Evolutionary conservation across 2,113 vertebrate species (phyloP).

Genomic region (Muntiacus muntjak): DNA sequence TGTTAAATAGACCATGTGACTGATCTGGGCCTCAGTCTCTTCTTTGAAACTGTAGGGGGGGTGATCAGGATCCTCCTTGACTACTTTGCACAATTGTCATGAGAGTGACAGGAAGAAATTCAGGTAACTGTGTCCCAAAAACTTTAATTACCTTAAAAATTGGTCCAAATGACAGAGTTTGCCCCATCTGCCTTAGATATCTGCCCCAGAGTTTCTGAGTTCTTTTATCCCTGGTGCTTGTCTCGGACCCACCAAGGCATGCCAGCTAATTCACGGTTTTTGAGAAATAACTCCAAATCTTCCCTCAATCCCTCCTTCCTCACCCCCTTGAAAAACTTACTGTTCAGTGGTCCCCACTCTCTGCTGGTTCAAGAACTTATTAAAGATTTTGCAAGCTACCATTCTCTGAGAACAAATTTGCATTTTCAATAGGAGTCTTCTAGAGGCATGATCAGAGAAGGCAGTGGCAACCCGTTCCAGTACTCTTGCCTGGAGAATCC

Average conservation of each 20-base stretch:
- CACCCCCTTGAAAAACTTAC: neutral
- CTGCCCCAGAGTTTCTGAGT: neutral
- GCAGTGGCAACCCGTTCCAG: too few relatives aligned
- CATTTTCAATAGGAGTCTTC: neutral
- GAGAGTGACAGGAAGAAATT: neutral
- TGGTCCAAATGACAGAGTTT: neutral
- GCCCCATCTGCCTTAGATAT: neutral
- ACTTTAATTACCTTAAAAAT: neutral
- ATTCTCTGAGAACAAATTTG: neutral
- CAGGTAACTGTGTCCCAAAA: neutral
- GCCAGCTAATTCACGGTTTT: neutral
- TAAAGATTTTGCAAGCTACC: neutral
- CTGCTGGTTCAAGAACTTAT: neutral
- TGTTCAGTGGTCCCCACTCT: neutral
- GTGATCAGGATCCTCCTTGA: neutral
- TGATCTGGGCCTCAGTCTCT: neutral
- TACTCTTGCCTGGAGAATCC: too few relatives aligned
- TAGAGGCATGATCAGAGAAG: neutral
- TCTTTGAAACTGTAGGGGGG: neutral
- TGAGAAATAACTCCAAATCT: neutral
- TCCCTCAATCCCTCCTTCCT: neutral
- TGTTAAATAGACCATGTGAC: neutral
- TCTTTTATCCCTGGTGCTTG: neutral
- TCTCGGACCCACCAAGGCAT: neutral
- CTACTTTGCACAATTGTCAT: neutral